Base-by-base conservation (phyloP, 2,888 invertebrate species). In the Adelphocoris suturalis region DNA sequence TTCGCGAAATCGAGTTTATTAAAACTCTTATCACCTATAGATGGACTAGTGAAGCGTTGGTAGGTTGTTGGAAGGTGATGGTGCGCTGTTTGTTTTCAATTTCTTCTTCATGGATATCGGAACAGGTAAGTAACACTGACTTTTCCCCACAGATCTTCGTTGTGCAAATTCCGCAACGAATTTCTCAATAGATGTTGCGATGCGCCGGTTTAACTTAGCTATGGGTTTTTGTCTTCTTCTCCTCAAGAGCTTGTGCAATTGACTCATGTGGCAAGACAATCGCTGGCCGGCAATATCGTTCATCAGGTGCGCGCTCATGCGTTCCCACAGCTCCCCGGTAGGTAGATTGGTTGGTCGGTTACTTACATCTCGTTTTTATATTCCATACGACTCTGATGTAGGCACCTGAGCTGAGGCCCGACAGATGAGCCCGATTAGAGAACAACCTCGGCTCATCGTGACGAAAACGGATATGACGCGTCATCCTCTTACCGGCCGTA, bases 281-380 rank as follows among this genome's bases (percentile, higher is more conserved):
- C 27, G 23, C 23, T 23, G 68, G 11, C 68, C 23, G 68, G 23
- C 11, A 68, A 68, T 68, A 68, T 68, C 68, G n/a, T 68, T 68
- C 68, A 68, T 68, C 68, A 68, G 68, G 68, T 68, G 68, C 68
- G 68, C 68, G 68, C 13, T 68, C 68, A 68, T 68, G 68, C 68
- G 68, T 23, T 68, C 68, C 68, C 68, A 68, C 68, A 23, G 13
- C 9, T 13, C 11, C 27, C 68, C 23, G 23, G 27, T 68, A 37
- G 37, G 37, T n/a, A n/a, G 37, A 37, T 37, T n/a, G n/a, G n/a
- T n/a, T n/a, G n/a, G 37, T 37, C 7, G 37, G 14, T 52, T 16
- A 16, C 52, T 13, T 52, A 16, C 19, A 14, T 61, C 61, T 9
- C 19, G 23, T 23, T 68, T 23, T 23, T 68, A 68, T 68, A n/a